These are phyloP conservation scores for Phoeniculus purpureus DNA, from an alignment of 2,797 vertebrate species.

Conservation along the genomic window DNA sequence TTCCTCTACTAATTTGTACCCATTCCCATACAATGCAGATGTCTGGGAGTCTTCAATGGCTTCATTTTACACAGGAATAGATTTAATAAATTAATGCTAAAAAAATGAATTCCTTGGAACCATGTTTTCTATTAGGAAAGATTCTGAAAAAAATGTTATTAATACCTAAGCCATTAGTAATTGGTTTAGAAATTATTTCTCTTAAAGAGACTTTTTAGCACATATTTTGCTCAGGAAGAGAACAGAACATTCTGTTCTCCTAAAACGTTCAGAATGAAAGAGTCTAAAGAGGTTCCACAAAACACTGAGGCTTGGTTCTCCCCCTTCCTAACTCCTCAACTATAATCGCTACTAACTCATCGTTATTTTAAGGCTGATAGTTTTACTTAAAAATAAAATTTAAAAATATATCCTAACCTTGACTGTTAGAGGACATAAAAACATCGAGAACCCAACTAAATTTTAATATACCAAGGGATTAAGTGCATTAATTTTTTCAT, in stretches of 20 bases:
- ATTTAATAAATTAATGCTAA: neutral
- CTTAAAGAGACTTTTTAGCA: neutral
- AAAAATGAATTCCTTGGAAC: neutral
- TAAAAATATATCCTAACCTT: conserved; percentile 15
- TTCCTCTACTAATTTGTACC: neutral
- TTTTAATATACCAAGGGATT: conserved; percentile 33
- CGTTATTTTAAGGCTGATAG: neutral
- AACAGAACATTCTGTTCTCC: neutral
- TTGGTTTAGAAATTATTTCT: neutral
- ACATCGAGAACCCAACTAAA: neutral
- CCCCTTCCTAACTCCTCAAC: neutral
- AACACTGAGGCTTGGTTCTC: neutral
- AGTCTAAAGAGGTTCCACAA: neutral
- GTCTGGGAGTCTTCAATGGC: too few relatives aligned
- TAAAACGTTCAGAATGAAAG: neutral
- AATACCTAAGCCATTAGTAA: neutral
- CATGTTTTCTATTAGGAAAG: neutral
- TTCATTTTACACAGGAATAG: neutral
- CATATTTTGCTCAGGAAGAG: neutral
- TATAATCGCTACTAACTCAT: neutral
- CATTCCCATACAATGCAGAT: rapidly evolving
- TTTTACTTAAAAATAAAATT: neutral
- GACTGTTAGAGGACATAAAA: conserved; percentile 16
- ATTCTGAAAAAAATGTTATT: neutral
- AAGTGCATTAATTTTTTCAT: conserved; percentile 57